Evolutionary conservation across 2,888 invertebrate genomes (phyloP).

Genomic region (Timandra comae): DNA sequence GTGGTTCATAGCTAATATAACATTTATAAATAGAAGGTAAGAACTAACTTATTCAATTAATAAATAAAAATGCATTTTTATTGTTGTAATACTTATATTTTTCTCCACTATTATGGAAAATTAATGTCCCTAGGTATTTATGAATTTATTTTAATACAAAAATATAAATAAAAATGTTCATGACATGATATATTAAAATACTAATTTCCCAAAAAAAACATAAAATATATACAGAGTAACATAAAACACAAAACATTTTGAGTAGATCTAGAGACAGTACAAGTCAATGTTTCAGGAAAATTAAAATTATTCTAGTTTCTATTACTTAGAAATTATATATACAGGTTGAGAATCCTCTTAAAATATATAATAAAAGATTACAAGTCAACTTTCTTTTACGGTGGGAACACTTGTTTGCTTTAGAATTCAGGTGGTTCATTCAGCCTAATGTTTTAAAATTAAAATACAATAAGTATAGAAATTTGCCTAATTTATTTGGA

Average conservation of each 20-base stretch:
- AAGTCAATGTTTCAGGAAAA: constrained; percentile 7
- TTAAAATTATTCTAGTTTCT: constrained; percentile 30
- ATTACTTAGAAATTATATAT: constrained; percentile 46
- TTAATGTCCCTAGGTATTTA: constrained; percentile 43
- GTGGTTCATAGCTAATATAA: constrained; percentile 5
- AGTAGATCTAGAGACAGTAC: constrained; percentile 10
- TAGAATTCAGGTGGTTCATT: constrained; percentile 64
- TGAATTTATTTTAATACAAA: constrained; percentile 49
- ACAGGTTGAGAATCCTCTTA: constrained; percentile 49
- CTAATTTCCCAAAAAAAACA: constrained; percentile 22
- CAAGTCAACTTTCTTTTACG: constrained; percentile 65
- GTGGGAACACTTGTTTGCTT: constrained; percentile 68
- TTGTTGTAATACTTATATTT: constrained; percentile 59
- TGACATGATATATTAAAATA: constrained; percentile 29
- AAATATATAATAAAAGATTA: constrained; percentile 40
- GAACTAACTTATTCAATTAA: constrained; percentile 3
- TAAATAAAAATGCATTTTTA: constrained; percentile 9
- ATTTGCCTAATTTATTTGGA: too few relatives aligned
- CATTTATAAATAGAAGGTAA: constrained; percentile 1
- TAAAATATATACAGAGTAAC: constrained; percentile 17
- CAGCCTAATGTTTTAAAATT: constrained; percentile 23
- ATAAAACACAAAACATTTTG: constrained; percentile 13
- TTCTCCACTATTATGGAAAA: constrained; percentile 49
- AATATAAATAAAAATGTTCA: constrained; percentile 43
- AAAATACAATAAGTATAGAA: too few relatives aligned